Conservation (phyloP, 2,888 invertebrate species). For the Carabus problematicus region DNA sequence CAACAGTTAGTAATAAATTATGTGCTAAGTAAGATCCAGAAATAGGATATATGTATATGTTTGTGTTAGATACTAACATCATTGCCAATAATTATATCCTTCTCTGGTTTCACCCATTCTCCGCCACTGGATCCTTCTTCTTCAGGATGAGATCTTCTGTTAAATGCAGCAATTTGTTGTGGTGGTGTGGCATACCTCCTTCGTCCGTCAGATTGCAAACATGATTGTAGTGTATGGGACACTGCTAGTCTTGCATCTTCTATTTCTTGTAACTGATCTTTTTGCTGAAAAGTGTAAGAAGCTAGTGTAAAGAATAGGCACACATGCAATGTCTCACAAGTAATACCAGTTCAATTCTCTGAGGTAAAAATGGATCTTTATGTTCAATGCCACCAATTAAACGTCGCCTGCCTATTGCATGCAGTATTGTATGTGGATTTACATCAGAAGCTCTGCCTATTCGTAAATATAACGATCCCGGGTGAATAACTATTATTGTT, state of each 20-base stretch:
- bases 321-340: background rate
- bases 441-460: slow-evolving; percentile 92
- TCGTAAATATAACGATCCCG: slow-evolving; percentile 87
- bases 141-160: slow-evolving; percentile 79
- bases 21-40: too few relatives aligned
- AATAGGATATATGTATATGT: too few relatives aligned
- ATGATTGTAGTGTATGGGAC: slow-evolving; percentile 85
- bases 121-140: slow-evolving; percentile 65
- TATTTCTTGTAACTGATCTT: slow-evolving; percentile 76
- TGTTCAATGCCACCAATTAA: slow-evolving; percentile 62
- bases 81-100: slow-evolving; percentile 77
- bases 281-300: slow-evolving; percentile 58
- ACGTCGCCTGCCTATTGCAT: slow-evolving; percentile 81
- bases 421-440: slow-evolving; percentile 83
- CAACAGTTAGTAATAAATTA: background rate
- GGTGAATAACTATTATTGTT: slow-evolving; percentile 91
- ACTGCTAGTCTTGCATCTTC: slow-evolving; percentile 85
- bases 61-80: slow-evolving; percentile 65
- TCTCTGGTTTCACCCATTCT: slow-evolving; percentile 69
- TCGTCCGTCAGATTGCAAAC: slow-evolving; percentile 82
- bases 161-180: slow-evolving; percentile 88
- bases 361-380: slow-evolving; percentile 71
- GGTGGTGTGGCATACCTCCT: slow-evolving; percentile 85
- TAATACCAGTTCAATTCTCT: slow-evolving; percentile 65
- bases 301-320: slow-evolving; percentile 35